Evolutionary conservation across 1,140 invertebrate genomes (phyloP).

Genomic region (Caenorhabditis elegans): WBcel235 BX284605.5:383501-384000

Average conservation of each 20-base stretch:
- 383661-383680: conserved; percentile 30
- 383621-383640: conserved; percentile 40
- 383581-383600: neutral
- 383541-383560: conserved; percentile 37
- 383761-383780: conserved; percentile 32
- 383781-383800: conserved; percentile 16
- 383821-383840: conserved; percentile 36
- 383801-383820: conserved; percentile 29
- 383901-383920: neutral
- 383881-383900: conserved; percentile 17
- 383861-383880: neutral
- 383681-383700: conserved; percentile 35
- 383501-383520: conserved; percentile 7
- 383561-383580: conserved; percentile 31
- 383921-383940: conserved; percentile 14
- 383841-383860: conserved; percentile 1
- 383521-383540: conserved; percentile 31
- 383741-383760: too few species aligned
- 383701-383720: conserved; percentile 33
- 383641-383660: conserved; percentile 11
- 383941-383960: neutral
- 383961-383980: too few species aligned
- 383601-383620: conserved; percentile 42
- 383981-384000: too few species aligned
- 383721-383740: conserved; percentile 22